Conservation (phyloP, 2,888 invertebrate genomes). For the Andrena minutula region DNA sequence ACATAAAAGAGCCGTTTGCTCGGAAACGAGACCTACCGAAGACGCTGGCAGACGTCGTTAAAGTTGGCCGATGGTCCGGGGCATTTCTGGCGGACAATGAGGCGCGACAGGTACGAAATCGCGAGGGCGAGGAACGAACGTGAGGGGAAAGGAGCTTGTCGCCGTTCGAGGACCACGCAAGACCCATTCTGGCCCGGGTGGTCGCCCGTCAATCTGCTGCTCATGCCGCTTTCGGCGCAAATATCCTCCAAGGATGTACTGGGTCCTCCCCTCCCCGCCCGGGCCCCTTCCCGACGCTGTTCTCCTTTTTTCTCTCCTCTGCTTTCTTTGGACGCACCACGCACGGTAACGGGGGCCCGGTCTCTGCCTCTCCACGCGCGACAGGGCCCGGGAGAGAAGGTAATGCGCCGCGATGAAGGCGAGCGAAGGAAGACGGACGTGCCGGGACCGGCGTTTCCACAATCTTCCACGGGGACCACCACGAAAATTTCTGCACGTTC, state of each 20-base stretch:
- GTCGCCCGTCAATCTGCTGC: slow-evolving; percentile 83
- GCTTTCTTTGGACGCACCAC: slow-evolving; percentile 71
- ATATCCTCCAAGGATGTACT: slow-evolving; percentile 80
- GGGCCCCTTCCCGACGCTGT: neutral
- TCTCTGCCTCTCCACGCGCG: slow-evolving; percentile 56
- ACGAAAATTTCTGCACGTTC: slow-evolving; percentile 27
- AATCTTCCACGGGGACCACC: slow-evolving; percentile 50
- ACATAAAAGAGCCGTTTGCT: slow-evolving; percentile 70
- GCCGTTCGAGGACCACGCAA: slow-evolving; percentile 74
- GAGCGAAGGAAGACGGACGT: slow-evolving; percentile 51
- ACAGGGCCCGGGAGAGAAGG: slow-evolving; percentile 34
- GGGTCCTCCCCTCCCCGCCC: slow-evolving; percentile 59
- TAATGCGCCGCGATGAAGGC: slow-evolving; percentile 47
- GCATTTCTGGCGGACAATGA: slow-evolving; percentile 67
- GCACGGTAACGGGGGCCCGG: slow-evolving; percentile 70
- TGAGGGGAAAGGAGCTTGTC: slow-evolving; percentile 65
- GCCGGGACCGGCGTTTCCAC: slow-evolving; percentile 49
- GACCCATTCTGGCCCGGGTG: slow-evolving; percentile 78
- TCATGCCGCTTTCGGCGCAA: slow-evolving; percentile 82
- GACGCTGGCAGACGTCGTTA: slow-evolving; percentile 65
- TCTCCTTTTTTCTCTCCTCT: slow-evolving; percentile 60
- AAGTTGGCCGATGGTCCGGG: slow-evolving; percentile 52
- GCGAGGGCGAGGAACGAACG: slow-evolving; percentile 56
- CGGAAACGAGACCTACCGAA: slow-evolving; percentile 73
- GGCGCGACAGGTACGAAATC: slow-evolving; percentile 57